Evolutionary conservation across 2,888 invertebrate species (phyloP).

Genomic region (Brenthis daphne): DNA sequence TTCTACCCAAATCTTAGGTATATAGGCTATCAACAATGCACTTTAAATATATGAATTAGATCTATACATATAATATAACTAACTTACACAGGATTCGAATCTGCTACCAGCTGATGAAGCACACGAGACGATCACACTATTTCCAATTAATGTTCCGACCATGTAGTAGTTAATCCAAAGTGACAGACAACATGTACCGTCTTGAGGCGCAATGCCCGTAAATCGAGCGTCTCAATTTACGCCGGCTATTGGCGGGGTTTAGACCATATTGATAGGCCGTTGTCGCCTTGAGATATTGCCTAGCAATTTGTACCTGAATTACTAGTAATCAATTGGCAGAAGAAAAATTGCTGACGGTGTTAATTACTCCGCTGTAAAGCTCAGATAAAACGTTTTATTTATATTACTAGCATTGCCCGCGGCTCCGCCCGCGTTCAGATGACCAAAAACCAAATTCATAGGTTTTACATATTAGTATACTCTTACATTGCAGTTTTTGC

Average conservation of each 20-base stretch:
- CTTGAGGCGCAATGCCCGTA: constrained; percentile 43
- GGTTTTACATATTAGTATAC: too few species aligned
- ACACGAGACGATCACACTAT: not conserved
- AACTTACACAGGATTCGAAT: not conserved
- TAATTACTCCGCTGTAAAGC: constrained; percentile 2
- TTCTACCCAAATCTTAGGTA: too few species aligned
- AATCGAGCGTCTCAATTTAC: constrained; percentile 49
- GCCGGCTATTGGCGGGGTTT: constrained; percentile 41
- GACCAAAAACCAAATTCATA: too few species aligned
- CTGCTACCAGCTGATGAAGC: not conserved
- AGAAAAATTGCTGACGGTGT: constrained; percentile 37
- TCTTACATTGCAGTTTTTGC: too few species aligned
- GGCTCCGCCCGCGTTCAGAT: too few species aligned
- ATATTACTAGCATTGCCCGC: too few species aligned
- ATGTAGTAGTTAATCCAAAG: constrained; percentile 41
- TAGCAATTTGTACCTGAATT: constrained; percentile 60
- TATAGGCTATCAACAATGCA: not conserved
- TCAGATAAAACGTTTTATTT: not conserved
- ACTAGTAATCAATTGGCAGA: constrained; percentile 50
- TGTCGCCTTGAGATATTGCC: constrained; percentile 71
- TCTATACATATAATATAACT: not conserved
- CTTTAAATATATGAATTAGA: not conserved
- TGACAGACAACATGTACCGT: constrained; percentile 40
- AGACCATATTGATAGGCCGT: constrained; percentile 72
- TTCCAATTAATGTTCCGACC: constrained; percentile 28